Base-by-base conservation (phyloP, 2,888 invertebrate genomes). In the Orthosia incerta region DNA sequence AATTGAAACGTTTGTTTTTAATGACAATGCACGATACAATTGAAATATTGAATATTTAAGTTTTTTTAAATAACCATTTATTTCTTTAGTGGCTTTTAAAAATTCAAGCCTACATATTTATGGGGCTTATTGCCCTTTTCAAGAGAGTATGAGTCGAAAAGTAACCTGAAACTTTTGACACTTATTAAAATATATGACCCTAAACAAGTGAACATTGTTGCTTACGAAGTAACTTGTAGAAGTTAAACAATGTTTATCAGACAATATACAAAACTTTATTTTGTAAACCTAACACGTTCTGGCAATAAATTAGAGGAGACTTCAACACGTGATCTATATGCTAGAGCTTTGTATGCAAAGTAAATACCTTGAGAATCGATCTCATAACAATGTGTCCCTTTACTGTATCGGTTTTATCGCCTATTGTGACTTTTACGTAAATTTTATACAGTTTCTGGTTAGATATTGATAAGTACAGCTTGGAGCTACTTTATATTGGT, bases 341-440 rank as follows among this genome's bases (percentile, higher is more conserved):
- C 61, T 23, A 11, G 65, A 66, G 80, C 80, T 80, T 74, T 80
- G 64, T 80, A 71, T 78, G 81, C 70, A 64, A 74, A 80, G 67
- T 31, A 64, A 57, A 60, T 51, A 70, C 66, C 50, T 69, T 59
- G 68, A 80, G 62, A 48, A 63, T 68, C 46, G 62, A 67, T 74
- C 59, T 60, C 20, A n/a, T 48, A 63, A 64, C 48, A 64, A 64
- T 77, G 51, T 45, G 59, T 31, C 15, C 55, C 62, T 56, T n/a
- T 50, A 59, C 15, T 74, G n/a, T 74, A 64, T 64, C 11, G 65
- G 45, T 56, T 56, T 46, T 65, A 61, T 46, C 18, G 53, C 31
- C 53, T 48, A 39, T 53, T 55, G 74, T 67, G 46, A 53, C 46
- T 20, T 45, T 50, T 31, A 16, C 26, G 16, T n/a, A 11, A 23